These are phyloP conservation scores for Holothuria glaberrima DNA, from an alignment of 35 echinoderm and acorn worm species.

Conservation along the genomic window DNA sequence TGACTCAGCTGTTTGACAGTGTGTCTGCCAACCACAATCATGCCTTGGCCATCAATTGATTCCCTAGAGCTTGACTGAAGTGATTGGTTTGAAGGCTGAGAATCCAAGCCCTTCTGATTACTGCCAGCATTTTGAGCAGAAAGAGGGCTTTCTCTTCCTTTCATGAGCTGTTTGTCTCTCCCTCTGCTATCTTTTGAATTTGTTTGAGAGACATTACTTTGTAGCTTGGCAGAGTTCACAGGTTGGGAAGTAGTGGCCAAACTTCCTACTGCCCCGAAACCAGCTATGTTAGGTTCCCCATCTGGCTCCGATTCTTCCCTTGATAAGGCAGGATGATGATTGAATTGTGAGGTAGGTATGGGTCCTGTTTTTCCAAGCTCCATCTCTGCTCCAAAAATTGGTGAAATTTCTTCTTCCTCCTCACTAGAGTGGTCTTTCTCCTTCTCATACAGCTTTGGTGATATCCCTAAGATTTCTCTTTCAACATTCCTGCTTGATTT, in stretches of 20 bases:
- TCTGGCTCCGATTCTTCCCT: slow-evolving; percentile 35
- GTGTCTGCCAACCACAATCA: slow-evolving; percentile 31
- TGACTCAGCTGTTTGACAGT: slow-evolving; percentile 27
- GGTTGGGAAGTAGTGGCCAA: not conserved
- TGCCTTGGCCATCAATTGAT: not conserved
- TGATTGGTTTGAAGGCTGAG: not conserved
- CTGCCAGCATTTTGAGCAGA: not conserved
- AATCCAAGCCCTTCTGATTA: not conserved
- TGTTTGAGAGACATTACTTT: not conserved
- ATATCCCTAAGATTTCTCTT: not conserved
- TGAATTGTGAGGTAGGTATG: not conserved
- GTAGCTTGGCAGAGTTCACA: not conserved
- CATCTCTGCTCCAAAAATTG: not conserved
- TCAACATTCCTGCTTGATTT: not conserved
- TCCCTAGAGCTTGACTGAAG: not conserved
- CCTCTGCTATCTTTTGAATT: not conserved
- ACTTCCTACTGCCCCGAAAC: not conserved
- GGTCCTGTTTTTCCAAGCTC: not conserved
- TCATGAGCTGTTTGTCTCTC: too few species aligned
- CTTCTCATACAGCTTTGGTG: not conserved
- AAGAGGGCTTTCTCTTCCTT: not conserved
- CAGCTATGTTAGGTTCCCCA: slow-evolving; percentile 12
- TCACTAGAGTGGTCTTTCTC: not conserved
- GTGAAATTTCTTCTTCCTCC: slow-evolving; percentile 21
- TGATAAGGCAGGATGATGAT: not conserved